Evolutionary conservation across 2,113 vertebrate genomes (phyloP), one percentile per base, ranked within the genome.

Genomic region (Phodopus roborovskii): DNA sequence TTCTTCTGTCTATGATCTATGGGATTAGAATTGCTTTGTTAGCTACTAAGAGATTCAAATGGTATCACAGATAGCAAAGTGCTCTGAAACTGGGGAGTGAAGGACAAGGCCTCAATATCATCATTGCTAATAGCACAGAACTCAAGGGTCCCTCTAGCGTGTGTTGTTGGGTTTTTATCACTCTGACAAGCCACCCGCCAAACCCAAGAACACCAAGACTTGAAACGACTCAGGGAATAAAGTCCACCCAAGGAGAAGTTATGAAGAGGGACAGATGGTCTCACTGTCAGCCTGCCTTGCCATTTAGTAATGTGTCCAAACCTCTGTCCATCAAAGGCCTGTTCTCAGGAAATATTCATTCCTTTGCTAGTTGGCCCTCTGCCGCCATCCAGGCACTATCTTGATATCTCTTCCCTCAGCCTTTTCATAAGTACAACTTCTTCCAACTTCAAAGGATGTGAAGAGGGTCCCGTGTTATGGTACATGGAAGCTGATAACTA

Each of bases 21-120:
- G 84, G n/a, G 60, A 73, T 94, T 94, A 81, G 39, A 82, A 48
- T 64, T 60, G 39, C 53, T 85, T 75, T 70, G 86, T 28, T 87
- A 56, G 70, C 56, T 83, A 1, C 53, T 70, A 48, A 60, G 70
- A 81, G 33, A 79, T 70, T 71, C 26, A 68, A 83, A 93, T 22
- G 19, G 91, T 7, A 50, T 84, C 70, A 36, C n/a, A 83, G 17
- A 50, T 77, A 39, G 19, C 74, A 36, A 87, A 88, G 64, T 64
- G 9, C 83, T 95, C 45, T 42, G 50, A 50, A 22, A 53, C 1
- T 1, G 22, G 70, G 60, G 22, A 39, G 5, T 74, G 71, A 45
- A 60, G 70, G 30, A 96, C 5, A 42, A 64, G 20, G 62, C 56
- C 45, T 45, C 56, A 42, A 1, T 81, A 15, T n/a, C 60, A 60